Evolutionary conservation across 53 echinoderm and acorn worm genomes (phyloP).

Genomic region (Paelopatides confundens): DNA sequence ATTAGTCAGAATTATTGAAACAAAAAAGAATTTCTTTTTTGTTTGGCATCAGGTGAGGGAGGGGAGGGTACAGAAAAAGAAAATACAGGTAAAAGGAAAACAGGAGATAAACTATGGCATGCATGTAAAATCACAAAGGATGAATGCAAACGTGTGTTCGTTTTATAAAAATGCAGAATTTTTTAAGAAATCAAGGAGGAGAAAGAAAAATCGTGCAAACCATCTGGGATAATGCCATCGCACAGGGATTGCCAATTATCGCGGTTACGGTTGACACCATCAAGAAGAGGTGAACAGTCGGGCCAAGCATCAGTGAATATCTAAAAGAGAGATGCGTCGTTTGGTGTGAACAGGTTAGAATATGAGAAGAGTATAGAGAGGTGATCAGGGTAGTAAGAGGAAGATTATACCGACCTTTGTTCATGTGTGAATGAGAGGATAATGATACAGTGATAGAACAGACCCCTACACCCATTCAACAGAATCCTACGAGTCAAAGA

Average conservation of each 20-base stretch:
- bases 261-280: slow-evolving; percentile 90
- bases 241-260: slow-evolving; percentile 96
- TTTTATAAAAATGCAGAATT: not conserved
- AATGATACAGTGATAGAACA: not conserved
- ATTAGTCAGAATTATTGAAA: too few relatives aligned
- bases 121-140: not conserved
- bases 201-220: slow-evolving; percentile 71
- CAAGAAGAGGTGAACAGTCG: slow-evolving; percentile 78
- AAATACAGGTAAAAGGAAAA: too few relatives aligned
- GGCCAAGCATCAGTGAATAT: slow-evolving; percentile 91
- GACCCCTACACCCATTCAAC: not conserved
- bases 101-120: not conserved
- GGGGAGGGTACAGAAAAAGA: too few relatives aligned
- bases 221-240: slow-evolving; percentile 86
- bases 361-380: slow-evolving; percentile 35
- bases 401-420: not conserved
- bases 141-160: not conserved
- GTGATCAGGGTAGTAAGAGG: not conserved
- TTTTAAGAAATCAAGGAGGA: slow-evolving; percentile 1
- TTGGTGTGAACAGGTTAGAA: slow-evolving; percentile 22
- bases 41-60: too few relatives aligned
- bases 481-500: not conserved
- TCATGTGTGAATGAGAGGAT: not conserved
- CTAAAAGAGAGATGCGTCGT: slow-evolving; percentile 48
- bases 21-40: too few relatives aligned